A percentile compares a stretch with the other conserved stretches of the same genome.
Evolutionary conservation across 2,797 vertebrate species (phyloP).

Genomic region (Botia kubotai): DNA sequence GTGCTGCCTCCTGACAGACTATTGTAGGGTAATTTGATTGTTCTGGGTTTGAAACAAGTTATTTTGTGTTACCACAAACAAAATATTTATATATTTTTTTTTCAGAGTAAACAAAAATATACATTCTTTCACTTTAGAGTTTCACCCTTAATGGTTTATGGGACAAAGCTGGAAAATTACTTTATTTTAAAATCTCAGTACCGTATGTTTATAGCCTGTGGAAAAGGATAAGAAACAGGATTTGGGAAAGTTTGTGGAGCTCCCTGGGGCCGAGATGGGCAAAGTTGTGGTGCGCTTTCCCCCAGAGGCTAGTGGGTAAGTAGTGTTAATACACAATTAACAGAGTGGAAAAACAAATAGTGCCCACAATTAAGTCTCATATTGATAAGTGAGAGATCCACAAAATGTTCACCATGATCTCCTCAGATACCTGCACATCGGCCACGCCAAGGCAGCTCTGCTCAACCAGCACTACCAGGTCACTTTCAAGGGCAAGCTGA

Average conservation of each 20-base stretch:
- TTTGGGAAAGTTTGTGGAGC: slow-evolving; percentile 96
- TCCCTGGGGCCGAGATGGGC: slow-evolving; percentile 95
- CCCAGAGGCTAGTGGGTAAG: slow-evolving; percentile 98
- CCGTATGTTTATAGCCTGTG: slow-evolving; percentile 74
- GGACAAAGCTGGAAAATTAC: background rate
- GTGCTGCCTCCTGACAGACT: background rate
- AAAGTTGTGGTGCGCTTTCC: slow-evolving; percentile 97
- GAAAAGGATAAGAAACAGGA: slow-evolving; percentile 88
- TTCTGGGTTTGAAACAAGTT: too few species aligned
- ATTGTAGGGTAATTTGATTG: background rate
- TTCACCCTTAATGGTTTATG: too few species aligned
- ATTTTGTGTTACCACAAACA: too few species aligned
- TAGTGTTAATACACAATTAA: background rate
- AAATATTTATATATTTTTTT: too few species aligned
- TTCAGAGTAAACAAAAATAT: too few species aligned
- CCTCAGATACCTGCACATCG: slow-evolving; percentile 93
- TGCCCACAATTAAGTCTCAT: background rate
- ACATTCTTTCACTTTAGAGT: too few species aligned
- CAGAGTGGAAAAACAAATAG: too few species aligned
- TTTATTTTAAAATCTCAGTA: slow-evolving; percentile 28
- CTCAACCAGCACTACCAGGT: slow-evolving; percentile 99
- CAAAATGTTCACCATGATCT: background rate
- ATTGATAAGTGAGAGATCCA: background rate
- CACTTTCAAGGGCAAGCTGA: slow-evolving; percentile 96
- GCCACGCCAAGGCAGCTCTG: slow-evolving; percentile 96